Evolutionary conservation across 1,140 invertebrate species (phyloP), one percentile per base, ranked within the genome.

Genomic region (Prorops nasuta): DNA sequence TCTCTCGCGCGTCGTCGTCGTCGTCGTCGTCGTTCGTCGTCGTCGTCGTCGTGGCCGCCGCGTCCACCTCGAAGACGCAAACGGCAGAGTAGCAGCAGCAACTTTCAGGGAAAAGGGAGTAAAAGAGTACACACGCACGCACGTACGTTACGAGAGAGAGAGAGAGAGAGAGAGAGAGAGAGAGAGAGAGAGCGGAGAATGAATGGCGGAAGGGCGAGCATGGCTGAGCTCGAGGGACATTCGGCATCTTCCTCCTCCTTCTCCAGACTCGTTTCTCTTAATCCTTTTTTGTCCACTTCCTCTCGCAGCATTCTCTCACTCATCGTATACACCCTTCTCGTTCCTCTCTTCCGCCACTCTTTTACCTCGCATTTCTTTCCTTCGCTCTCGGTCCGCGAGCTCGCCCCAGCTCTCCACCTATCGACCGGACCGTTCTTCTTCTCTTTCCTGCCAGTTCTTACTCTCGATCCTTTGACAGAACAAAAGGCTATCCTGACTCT

Each of bases 401-500:
- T 42, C 19, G 2, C 15, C 7, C 8, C 14, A 4, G 6, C 6
- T 17, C 4, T 17, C 3, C 18, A 6, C 2, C 37, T 32, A 24
- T 16, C 15, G n/a, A 15, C 15, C 4, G 34, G 9, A 12, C 34
- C 36, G 17, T 4, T 31, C 35, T 20, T 22, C 35, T 31, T 32
- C 37, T 35, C 37, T 2, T 32, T 20, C 16, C 18, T 22, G 18
- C 31, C 63, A 62, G 70, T 72, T 56, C 64, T 60, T 65, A 61
- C 67, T 69, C 54, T 52, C 51, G 58, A 62, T 72, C 64, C 59
- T 74, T 74, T 77, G 75, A 76, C 75, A 77, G 73, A 73, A 77
- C 73, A 77, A 77, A 76, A 76, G 73, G 68, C 65, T 69, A 74
- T 72, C 71, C n/a, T n/a, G n/a, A n/a, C n/a, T n/a, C n/a, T n/a